phyloP scores from a whole-genome alignment of 92 coral and sea anemone species.

The Ricordea florida region DNA sequence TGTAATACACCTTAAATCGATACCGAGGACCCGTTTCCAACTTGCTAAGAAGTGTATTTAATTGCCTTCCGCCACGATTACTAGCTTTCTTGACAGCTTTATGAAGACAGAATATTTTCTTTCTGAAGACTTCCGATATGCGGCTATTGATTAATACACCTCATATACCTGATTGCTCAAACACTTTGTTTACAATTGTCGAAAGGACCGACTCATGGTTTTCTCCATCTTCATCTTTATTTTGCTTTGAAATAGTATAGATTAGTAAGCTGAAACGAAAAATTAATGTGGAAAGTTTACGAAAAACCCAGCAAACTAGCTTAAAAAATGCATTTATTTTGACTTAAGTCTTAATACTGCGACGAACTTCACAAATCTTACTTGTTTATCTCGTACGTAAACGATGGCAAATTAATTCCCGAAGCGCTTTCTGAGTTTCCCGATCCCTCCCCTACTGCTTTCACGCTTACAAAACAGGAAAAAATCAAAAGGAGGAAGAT shows the following conservation, averaged over 20 bases:
- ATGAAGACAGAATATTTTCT: background rate
- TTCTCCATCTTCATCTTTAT: background rate
- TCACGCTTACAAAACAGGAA: constrained; percentile 8
- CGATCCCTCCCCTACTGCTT: background rate
- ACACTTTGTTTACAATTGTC: constrained; percentile 19
- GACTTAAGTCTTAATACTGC: background rate
- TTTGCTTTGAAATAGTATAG: constrained; percentile 25
- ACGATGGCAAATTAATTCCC: constrained; percentile 1
- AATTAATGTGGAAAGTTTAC: background rate
- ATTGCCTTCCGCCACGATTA: constrained; percentile 12
- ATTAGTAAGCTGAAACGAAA: constrained; percentile 14
- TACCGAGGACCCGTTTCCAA: background rate
- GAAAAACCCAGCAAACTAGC: background rate
- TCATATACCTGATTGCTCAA: constrained; percentile 21
- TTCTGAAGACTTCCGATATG: constrained; percentile 18
- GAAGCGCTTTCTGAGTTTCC: constrained; percentile 1
- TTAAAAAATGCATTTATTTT: constrained; percentile 13
- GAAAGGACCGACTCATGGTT: background rate
- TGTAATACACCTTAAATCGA: constrained; percentile 25
- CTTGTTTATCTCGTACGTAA: constrained; percentile 34
- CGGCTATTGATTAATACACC: constrained; percentile 20
- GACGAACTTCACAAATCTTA: background rate
- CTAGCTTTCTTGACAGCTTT: constrained; percentile 12
- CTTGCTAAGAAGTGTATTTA: background rate
- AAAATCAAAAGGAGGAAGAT: constrained; percentile 16